Evolutionary conservation across 2,888 invertebrate species (phyloP).

Genomic region (Polia nebulosa): DNA sequence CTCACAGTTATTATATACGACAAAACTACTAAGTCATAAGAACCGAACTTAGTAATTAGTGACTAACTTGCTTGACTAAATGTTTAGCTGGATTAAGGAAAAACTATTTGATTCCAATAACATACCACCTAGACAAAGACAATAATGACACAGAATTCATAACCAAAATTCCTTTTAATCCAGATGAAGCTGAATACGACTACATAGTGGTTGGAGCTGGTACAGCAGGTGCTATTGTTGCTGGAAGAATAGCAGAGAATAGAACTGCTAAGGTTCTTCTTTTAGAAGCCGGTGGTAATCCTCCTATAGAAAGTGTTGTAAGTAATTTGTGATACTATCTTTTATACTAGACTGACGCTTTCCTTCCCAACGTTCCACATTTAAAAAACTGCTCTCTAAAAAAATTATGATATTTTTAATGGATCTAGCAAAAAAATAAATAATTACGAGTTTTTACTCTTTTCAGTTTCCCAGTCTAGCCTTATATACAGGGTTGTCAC

Average conservation of each 20-base stretch:
- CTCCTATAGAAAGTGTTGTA: conserved; percentile 5
- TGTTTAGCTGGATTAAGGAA: neutral
- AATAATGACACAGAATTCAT: neutral
- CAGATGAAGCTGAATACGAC: conserved; percentile 21
- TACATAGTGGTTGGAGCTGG: conserved; percentile 28
- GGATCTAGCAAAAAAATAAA: too few species aligned
- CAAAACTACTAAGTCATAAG: neutral
- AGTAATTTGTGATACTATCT: too few species aligned
- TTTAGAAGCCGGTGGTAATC: conserved; percentile 16
- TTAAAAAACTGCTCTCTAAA: too few species aligned
- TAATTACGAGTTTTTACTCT: neutral
- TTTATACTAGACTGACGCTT: too few species aligned
- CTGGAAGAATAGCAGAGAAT: conserved; percentile 11
- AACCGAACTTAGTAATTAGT: too few species aligned
- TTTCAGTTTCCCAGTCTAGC: conserved; percentile 9
- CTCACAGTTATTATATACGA: neutral
- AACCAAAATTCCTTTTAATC: neutral
- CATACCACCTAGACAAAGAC: too few species aligned
- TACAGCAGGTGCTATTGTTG: conserved; percentile 23
- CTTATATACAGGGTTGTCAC: conserved; percentile 1
- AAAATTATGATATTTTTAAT: too few species aligned
- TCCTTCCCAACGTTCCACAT: too few species aligned
- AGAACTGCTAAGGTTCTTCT: conserved; percentile 27
- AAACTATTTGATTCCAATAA: too few species aligned
- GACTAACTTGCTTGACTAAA: neutral